A percentile compares a stretch with the other conserved stretches of the same genome.
Evolutionary conservation across 1,140 invertebrate genomes (phyloP).

Genomic region (Drosophila teissieri): DNA sequence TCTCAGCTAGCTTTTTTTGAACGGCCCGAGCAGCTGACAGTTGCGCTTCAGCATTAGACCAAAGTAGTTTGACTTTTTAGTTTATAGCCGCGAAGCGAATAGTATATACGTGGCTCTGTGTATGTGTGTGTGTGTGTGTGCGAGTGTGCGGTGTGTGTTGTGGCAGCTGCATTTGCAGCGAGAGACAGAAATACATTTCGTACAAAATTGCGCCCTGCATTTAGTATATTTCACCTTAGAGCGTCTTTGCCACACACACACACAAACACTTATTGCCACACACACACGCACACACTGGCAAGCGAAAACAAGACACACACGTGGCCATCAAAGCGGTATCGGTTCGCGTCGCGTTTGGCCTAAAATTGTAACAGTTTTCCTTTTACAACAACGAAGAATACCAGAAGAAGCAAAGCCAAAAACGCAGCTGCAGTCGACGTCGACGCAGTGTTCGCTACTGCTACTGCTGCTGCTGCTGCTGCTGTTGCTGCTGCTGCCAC

Average conservation of each 20-base stretch:
- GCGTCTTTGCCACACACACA: conserved; percentile 67
- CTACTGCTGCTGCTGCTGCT: conserved; percentile 42
- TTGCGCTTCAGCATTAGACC: conserved; percentile 79
- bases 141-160: conserved; percentile 29
- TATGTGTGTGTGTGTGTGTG: conserved; percentile 19
- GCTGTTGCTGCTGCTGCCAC: background rate
- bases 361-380: conserved; percentile 79
- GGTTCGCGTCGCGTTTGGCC: conserved; percentile 67
- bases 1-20: conserved; percentile 44
- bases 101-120: conserved; percentile 22
- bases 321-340: conserved; percentile 73
- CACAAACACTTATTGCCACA: conserved; percentile 8
- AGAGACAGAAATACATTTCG: conserved; percentile 71
- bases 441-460: conserved; percentile 7
- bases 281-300: background rate
- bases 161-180: conserved; percentile 68
- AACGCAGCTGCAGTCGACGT: conserved; percentile 32
- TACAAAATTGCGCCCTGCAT: conserved; percentile 52
- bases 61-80: conserved; percentile 72
- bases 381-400: conserved; percentile 41
- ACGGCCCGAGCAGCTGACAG: conserved; percentile 75
- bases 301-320: conserved; percentile 19
- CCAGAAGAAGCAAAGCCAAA: conserved; percentile 17
- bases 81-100: conserved; percentile 66
- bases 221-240: conserved; percentile 84